Evolutionary conservation across 2,888 invertebrate species (phyloP).

Genomic region (Theretra japonica): DNA sequence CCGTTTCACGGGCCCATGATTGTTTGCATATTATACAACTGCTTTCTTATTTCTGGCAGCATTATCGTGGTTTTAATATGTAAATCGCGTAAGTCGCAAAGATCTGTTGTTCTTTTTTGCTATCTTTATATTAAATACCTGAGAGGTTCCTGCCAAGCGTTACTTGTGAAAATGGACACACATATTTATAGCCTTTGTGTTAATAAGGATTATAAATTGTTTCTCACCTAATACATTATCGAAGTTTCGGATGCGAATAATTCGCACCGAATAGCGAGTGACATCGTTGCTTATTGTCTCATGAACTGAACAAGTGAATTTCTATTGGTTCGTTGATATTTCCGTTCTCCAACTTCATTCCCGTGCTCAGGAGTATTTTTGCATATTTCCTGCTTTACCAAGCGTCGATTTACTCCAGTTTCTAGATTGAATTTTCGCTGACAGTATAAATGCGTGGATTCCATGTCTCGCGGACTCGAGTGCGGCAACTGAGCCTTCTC

Average conservation of each 20-base stretch:
- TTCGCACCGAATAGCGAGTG: background rate
- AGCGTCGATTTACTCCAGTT: conserved; percentile 55
- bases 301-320: conserved; percentile 40
- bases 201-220: no score
- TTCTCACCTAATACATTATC: background rate
- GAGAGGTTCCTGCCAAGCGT: background rate
- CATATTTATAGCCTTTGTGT: background rate
- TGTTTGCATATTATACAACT: background rate
- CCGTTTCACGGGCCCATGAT: background rate
- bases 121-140: background rate
- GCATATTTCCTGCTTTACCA: conserved; percentile 56
- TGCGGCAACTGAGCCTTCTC: conserved; percentile 46
- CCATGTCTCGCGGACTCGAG: conserved; percentile 49
- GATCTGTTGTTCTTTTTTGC: background rate
- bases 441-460: conserved; percentile 60
- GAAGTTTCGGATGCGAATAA: background rate
- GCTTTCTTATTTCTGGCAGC: background rate
- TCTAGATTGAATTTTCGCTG: conserved; percentile 67
- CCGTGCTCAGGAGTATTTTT: conserved; percentile 48
- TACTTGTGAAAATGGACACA: background rate
- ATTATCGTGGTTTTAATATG: conserved; percentile 7
- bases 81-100: background rate
- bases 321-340: conserved; percentile 41
- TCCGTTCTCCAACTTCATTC: conserved; percentile 47
- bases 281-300: background rate